phyloP scores from a whole-genome alignment of 2,888 invertebrate species.

The Parasteatoda lunata region DNA sequence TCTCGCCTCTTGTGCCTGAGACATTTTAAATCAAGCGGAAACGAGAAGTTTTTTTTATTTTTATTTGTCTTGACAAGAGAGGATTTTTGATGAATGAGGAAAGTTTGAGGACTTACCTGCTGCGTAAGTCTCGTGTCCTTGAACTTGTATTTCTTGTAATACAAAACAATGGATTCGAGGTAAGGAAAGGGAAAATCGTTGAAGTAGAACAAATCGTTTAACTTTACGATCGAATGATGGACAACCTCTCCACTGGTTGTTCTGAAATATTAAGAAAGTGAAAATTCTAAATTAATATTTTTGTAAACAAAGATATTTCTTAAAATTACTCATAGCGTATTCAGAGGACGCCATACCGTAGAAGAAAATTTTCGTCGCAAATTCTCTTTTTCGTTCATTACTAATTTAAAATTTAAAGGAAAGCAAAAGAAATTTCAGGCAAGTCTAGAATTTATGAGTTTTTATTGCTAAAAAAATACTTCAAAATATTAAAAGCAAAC shows the following conservation, averaged over 20 bases:
- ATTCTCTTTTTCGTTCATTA: no score
- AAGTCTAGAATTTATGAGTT: no score
- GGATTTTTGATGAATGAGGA: neutral
- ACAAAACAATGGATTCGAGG: conserved; percentile 69
- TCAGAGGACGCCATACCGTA: no score
- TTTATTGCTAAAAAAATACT: no score
- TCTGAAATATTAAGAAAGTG: conserved; percentile 29
- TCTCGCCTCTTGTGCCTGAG: neutral
- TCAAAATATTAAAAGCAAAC: no score
- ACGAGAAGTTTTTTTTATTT: neutral
- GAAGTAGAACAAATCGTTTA: conserved; percentile 69
- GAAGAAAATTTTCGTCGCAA: no score
- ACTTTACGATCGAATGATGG: conserved; percentile 65
- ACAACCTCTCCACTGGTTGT: conserved; percentile 53
- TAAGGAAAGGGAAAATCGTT: conserved; percentile 69
- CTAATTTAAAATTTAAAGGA: no score
- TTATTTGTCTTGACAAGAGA: neutral
- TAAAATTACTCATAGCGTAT: no score
- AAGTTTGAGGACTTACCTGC: conserved; percentile 45
- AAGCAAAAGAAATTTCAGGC: no score
- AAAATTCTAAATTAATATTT: no score
- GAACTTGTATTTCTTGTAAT: conserved; percentile 69
- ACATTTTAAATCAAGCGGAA: neutral
- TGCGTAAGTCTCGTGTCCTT: conserved; percentile 67
- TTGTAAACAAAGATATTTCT: no score